Base-by-base conservation (phyloP, 2,113 vertebrate species). In the Ceyx melanurus region DNA sequence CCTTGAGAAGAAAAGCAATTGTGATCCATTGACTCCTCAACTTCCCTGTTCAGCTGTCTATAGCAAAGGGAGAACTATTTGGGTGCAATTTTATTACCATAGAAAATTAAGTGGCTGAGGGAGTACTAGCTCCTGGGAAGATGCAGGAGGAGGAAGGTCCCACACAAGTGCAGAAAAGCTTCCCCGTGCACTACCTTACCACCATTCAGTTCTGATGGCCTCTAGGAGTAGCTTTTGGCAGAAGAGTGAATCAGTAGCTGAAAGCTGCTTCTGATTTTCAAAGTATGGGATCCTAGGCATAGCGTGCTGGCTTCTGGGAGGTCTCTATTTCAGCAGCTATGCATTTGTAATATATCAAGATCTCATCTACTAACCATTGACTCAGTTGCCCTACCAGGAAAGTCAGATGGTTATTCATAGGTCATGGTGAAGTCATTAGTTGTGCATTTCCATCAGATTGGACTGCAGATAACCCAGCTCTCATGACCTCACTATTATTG, bases 41-140 rank as follows among this genome's bases (percentile, higher is more conserved):
- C 71, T 33, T 86, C 42, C 31, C 46, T 11, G 37, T 3, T 2
- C 22, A 35, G 21, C 22, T 68, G 7, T 5, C 33, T 6, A 23
- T 43, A 60, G 62, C 8, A 8, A 50, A 65, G 16, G 48, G 3
- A 66, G 11, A 80, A 35, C 6, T 10, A 9, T 22, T 57, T 11
- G 4, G 4, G 8, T 16, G 18, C 14, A 4, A 15, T 19, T 70
- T 73, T 50, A 26, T 48, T 37, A n/a, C 58, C 6, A 2, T 6
- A 45, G 28, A 77, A 71, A 46, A 8, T 37, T 11, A 0, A 15
- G n/a, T 8, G 18, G 20, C 16, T 0, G 0, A 54, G 43, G 25
- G 10, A 74, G 4, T 0, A 8, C 51, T 62, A 61, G 25, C 23
- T 91, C 25, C 29, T 13, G 15, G 3, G 20, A 79, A 19, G 16